Percentiles rank a stretch among this genome's conserved stretches.
Evolutionary conservation across 2,888 invertebrate genomes (phyloP).

Genomic region (Thyatira batis): DNA sequence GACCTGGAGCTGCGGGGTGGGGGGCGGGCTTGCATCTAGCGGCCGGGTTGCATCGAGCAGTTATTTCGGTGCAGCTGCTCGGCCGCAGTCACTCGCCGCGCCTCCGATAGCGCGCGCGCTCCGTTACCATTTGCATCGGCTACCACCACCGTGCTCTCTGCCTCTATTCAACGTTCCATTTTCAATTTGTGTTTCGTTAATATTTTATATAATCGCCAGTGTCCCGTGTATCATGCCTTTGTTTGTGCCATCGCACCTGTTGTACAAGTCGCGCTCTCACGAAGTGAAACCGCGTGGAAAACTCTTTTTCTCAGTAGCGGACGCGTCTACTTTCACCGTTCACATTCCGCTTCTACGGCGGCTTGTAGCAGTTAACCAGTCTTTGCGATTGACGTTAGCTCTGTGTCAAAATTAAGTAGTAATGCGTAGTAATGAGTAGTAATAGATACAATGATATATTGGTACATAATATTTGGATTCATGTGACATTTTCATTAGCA

Average conservation of each 20-base stretch:
- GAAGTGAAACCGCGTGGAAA: constrained; percentile 78
- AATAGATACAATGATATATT: constrained; percentile 39
- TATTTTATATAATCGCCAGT: constrained; percentile 4
- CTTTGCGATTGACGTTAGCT: constrained; percentile 48
- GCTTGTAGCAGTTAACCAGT: constrained; percentile 57
- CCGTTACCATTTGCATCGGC: constrained; percentile 44
- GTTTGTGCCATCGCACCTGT: constrained; percentile 56
- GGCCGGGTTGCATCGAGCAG: constrained; percentile 78
- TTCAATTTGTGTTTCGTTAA: neutral
- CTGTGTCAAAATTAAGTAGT: constrained; percentile 50
- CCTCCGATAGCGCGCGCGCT: constrained; percentile 68
- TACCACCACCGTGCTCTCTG: constrained; percentile 44
- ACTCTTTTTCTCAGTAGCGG: constrained; percentile 76
- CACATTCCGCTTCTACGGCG: constrained; percentile 65
- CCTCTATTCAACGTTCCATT: constrained; percentile 14
- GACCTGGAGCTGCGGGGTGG: constrained; percentile 59
- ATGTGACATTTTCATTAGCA: constrained; percentile 23
- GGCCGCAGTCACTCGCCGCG: constrained; percentile 70
- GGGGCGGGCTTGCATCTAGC: constrained; percentile 67
- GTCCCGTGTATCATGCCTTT: constrained; percentile 12
- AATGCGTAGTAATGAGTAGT: constrained; percentile 40
- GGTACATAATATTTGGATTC: constrained; percentile 34
- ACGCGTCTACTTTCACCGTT: constrained; percentile 77
- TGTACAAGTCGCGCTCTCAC: constrained; percentile 60
- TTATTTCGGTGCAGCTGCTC: constrained; percentile 78